These are phyloP conservation scores for Sciurus niger DNA, from an alignment of 2,113 vertebrate species.

Conservation along the genomic window DNA sequence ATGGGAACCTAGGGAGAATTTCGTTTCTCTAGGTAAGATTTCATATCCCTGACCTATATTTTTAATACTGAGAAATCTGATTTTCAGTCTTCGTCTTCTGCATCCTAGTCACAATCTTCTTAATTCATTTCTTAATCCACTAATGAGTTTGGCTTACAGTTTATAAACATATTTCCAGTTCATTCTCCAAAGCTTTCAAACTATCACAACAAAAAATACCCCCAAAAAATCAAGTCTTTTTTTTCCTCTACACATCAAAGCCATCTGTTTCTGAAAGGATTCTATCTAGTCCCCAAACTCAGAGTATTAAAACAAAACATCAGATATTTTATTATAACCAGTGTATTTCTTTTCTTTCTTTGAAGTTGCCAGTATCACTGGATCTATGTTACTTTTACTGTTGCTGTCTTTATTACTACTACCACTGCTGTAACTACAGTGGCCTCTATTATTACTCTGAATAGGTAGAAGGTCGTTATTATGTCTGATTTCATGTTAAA, in stretches of 20 bases:
- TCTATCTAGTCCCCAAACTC: not conserved
- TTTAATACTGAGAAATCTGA: not conserved
- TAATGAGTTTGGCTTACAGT: not conserved
- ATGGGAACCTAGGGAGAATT: not conserved
- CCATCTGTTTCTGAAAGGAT: not conserved
- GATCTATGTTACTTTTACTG: not conserved
- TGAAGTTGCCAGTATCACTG: not conserved
- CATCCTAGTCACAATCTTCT: not conserved
- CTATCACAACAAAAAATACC: not conserved
- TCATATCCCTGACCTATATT: not conserved
- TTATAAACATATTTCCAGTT: not conserved
- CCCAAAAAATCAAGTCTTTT: not conserved
- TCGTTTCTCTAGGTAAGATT: not conserved
- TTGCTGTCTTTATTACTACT: not conserved
- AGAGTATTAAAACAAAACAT: not conserved
- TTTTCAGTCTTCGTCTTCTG: slow-evolving; percentile 11
- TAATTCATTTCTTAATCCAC: slow-evolving; percentile 34
- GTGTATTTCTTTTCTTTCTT: not conserved
- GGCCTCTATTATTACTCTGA: not conserved
- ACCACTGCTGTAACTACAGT: not conserved
- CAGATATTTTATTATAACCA: not conserved
- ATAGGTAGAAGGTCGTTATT: not conserved
- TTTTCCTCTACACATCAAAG: not conserved
- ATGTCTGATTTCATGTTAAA: not conserved
- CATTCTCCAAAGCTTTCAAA: not conserved